phyloP scores from a whole-genome alignment of 2,113 vertebrate species.

The Trinectes maculatus region DNA sequence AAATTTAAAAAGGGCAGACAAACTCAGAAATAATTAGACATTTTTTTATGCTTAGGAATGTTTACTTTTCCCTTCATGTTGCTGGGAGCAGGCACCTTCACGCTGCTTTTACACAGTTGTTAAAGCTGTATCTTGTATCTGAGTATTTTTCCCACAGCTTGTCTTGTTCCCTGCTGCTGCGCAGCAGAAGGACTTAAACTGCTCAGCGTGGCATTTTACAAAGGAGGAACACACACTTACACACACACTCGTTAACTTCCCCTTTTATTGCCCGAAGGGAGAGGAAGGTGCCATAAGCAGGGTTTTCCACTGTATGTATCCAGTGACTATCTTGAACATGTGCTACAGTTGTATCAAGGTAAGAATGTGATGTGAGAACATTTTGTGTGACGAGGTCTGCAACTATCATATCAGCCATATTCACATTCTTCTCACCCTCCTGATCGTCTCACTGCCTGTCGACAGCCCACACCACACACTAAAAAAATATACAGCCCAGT shows the following conservation, averaged over 20 bases:
- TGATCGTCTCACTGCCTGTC: conserved; percentile 19
- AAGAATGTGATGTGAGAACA: conserved; percentile 4
- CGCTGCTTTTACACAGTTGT: conserved; percentile 1
- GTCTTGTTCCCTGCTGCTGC: conserved; percentile 53
- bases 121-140: not conserved
- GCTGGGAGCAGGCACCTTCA: conserved; percentile 16
- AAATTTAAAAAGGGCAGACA: no score
- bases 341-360: conserved; percentile 30
- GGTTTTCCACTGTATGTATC: conserved; percentile 30
- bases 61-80: conserved; percentile 6
- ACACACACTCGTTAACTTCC: conserved; percentile 52
- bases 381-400: conserved; percentile 1
- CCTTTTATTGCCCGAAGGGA: conserved; percentile 51
- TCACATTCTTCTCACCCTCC: conserved; percentile 14
- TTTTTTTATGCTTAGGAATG: no score
- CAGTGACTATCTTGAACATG: conserved; percentile 32
- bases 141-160: conserved; percentile 49
- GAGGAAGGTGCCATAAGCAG: conserved; percentile 46
- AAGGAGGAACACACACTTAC: conserved; percentile 56
- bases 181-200: conserved; percentile 48
- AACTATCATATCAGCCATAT: not conserved
- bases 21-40: no score
- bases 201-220: conserved; percentile 56
- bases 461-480: conserved; percentile 39
- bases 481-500: conserved; percentile 69